Percentiles rank a stretch among this genome's conserved stretches.
These are phyloP conservation scores for Aplysia californica DNA, from an alignment of 1,140 invertebrate genomes.

Conservation along the genomic window DNA sequence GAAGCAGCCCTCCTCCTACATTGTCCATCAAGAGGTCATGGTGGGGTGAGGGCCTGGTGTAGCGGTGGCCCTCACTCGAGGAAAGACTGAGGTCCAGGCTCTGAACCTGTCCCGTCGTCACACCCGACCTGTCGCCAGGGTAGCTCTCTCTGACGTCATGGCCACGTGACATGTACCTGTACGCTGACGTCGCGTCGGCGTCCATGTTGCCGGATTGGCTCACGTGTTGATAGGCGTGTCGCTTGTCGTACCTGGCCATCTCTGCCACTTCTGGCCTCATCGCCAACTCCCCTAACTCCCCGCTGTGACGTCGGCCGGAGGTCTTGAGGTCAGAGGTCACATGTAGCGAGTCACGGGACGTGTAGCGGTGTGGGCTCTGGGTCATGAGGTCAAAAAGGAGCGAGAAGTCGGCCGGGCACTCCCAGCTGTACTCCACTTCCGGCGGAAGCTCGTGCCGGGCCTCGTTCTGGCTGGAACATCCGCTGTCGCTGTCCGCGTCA, in stretches of 20 bases:
- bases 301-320: background rate
- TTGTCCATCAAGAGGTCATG: background rate
- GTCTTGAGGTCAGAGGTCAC: slow-evolving; percentile 13
- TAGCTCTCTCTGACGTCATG: too few species aligned
- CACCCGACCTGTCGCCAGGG: background rate
- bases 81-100: background rate
- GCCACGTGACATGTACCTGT: too few species aligned
- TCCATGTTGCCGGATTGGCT: too few species aligned
- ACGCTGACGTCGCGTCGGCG: too few species aligned
- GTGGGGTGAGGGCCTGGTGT: background rate
- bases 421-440: slow-evolving; percentile 43
- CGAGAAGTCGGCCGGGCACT: slow-evolving; percentile 41
- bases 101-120: background rate
- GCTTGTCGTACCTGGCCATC: background rate
- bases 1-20: background rate
- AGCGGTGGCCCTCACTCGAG: background rate
- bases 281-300: background rate
- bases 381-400: slow-evolving; percentile 50
- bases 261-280: background rate
- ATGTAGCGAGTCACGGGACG: slow-evolving; percentile 36
- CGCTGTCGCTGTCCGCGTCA: slow-evolving; percentile 50
- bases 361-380: slow-evolving; percentile 39
- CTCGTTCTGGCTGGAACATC: slow-evolving; percentile 43
- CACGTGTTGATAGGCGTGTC: background rate
- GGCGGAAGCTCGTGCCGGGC: slow-evolving; percentile 39